Evolutionary conservation across 2,797 vertebrate species (phyloP).

Genomic region (Mallotus villosus): DNA sequence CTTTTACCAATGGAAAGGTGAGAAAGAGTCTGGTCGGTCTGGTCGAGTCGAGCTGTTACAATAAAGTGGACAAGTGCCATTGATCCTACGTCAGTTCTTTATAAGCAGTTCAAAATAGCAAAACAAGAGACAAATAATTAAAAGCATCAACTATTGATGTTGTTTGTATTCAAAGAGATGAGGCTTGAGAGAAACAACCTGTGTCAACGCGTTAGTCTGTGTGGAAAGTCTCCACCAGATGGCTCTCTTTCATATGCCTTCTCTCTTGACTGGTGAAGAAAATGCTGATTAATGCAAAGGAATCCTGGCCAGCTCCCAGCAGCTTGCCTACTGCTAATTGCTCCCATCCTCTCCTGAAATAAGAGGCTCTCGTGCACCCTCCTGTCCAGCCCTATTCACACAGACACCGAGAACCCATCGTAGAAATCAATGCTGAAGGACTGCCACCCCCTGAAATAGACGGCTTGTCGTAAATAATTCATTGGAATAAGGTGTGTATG

Average conservation of each 20-base stretch:
- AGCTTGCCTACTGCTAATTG: conserved; percentile 56
- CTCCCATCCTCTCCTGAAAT: conserved; percentile 50
- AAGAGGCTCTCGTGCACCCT: conserved; percentile 27
- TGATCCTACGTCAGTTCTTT: too few relatives aligned
- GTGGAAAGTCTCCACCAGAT: conserved; percentile 45
- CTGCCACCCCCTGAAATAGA: conserved; percentile 43
- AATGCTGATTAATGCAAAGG: conserved; percentile 52
- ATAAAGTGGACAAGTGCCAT: too few relatives aligned
- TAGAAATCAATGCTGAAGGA: conserved; percentile 32
- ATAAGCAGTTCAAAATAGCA: too few relatives aligned
- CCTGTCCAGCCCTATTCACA: conserved; percentile 23
- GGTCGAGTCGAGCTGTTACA: too few relatives aligned
- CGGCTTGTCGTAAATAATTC: conserved; percentile 44
- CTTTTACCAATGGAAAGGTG: too few relatives aligned
- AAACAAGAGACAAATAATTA: too few relatives aligned
- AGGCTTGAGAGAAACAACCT: background rate
- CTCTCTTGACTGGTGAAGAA: conserved; percentile 36
- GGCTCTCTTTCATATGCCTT: conserved; percentile 50
- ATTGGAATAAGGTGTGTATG: conserved; percentile 16
- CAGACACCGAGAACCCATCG: conserved; percentile 1
- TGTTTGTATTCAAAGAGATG: background rate
- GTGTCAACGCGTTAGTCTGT: conserved; percentile 35
- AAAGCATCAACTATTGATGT: too few relatives aligned
- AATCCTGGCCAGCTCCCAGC: conserved; percentile 33
- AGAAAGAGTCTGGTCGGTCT: too few relatives aligned